Evolutionary conservation across 2,888 invertebrate genomes (phyloP).

Genomic region (Phortica okadai): DNA sequence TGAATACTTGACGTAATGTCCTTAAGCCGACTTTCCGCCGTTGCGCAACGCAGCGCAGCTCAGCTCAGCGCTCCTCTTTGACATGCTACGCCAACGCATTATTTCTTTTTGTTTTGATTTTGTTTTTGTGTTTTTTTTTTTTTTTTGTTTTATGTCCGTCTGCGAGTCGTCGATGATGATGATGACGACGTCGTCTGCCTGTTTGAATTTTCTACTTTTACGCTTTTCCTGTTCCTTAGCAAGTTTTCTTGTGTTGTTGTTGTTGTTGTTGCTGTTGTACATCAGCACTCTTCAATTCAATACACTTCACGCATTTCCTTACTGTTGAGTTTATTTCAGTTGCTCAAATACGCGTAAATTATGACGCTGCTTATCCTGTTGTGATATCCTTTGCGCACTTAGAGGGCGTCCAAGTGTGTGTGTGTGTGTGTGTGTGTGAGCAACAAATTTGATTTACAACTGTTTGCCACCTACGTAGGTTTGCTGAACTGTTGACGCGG

Average conservation of each 20-base stretch:
- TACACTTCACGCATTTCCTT: background rate
- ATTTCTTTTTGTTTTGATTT: background rate
- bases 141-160: background rate
- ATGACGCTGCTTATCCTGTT: conserved; percentile 49
- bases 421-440: background rate
- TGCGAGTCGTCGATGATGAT: background rate
- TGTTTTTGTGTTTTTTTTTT: background rate
- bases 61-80: background rate
- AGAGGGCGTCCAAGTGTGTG: background rate
- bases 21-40: background rate
- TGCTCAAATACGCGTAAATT: conserved; percentile 60
- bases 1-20: conserved; percentile 16
- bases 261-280: no score
- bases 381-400: background rate
- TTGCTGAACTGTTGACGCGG: background rate
- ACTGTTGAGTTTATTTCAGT: conserved; percentile 1
- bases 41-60: no score
- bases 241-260: background rate
- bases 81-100: background rate
- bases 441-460: conserved; percentile 12
- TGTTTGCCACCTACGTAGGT: background rate
- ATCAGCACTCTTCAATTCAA: conserved; percentile 1
- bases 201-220: background rate
- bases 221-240: background rate
- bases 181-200: background rate